Evolutionary conservation across 2,113 vertebrate species (phyloP), one percentile per base, ranked within the genome.

Genomic region (Neotoma lepida): DNA sequence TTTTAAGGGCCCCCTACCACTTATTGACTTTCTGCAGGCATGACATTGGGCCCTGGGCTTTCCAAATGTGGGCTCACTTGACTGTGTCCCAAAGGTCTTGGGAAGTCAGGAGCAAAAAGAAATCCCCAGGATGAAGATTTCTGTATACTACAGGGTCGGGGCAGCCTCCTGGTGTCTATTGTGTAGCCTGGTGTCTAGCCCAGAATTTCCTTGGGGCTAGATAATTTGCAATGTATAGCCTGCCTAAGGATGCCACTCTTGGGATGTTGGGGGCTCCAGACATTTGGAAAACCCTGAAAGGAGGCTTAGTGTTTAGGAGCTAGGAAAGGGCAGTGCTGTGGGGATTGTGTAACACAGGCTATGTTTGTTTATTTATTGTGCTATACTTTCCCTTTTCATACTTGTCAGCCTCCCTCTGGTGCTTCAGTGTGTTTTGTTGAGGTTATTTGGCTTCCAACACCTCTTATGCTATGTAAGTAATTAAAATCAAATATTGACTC

Each of bases 401-500:
- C 81, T 58, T 66, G 39, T 84, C 87, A 93, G 77, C 46, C 89
- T 94, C 46, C 51, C 35, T 94, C 68, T 70, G 76, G 56, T 3
- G 10, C 33, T 18, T 82, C 2, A 3, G 2, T 77, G 56, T 78
- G 66, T 91, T 96, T 91, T 81, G n/a, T 74, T 95, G 77, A 41
- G 54, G 26, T 91, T 35, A 49, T 58, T 73, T 39, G 28, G 14
- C 54, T 93, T 89, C 35, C 70, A 90, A 30, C 66, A 92, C 35
- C 54, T 82, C 64, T 9, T 90, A 68, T 14, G 56, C 8, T 35
- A 35, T 12, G 51, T 7, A 20, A 86, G 28, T 96, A 71, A 94
- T 96, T 96, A 90, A 88, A 92, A 86, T 88, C 56, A 93, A 96
- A 96, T 94, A 93, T 86, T 92, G 22, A 58, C 90, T 94, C 63